These are phyloP conservation scores for Dryas iulia DNA, from an alignment of 1,140 invertebrate genomes.

Conservation along the genomic window DNA sequence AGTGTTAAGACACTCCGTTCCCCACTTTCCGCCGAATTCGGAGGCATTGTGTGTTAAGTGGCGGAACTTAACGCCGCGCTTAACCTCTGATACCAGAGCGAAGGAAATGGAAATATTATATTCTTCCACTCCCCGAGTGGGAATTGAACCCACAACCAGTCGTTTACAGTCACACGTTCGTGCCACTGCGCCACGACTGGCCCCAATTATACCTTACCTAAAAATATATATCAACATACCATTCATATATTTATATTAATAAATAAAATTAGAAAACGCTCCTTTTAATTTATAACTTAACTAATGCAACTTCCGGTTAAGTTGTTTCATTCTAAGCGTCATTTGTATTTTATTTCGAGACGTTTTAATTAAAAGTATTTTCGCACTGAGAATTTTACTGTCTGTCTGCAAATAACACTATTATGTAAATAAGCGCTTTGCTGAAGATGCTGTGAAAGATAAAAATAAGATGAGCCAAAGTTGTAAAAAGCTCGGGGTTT, in stretches of 20 bases:
- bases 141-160: too few relatives aligned
- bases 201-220: too few relatives aligned
- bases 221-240: too few relatives aligned
- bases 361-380: neutral
- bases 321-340: neutral
- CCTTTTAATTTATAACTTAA: neutral
- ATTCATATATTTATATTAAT: neutral
- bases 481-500: neutral
- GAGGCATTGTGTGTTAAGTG: too few relatives aligned
- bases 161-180: too few relatives aligned
- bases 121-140: too few relatives aligned
- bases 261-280: neutral
- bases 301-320: neutral
- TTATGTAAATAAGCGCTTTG: slow-evolving; percentile 2
- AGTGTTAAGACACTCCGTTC: too few relatives aligned
- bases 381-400: neutral
- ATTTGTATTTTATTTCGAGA: neutral
- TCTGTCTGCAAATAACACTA: slow-evolving; percentile 2
- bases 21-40: too few relatives aligned
- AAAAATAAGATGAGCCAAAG: neutral
- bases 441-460: neutral
- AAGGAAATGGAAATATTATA: too few relatives aligned
- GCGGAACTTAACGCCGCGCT: too few relatives aligned
- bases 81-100: too few relatives aligned
- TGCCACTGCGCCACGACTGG: too few relatives aligned